These are phyloP conservation scores for Erebia epiphron DNA, from an alignment of 2,888 invertebrate genomes.

Conservation along the genomic window DNA sequence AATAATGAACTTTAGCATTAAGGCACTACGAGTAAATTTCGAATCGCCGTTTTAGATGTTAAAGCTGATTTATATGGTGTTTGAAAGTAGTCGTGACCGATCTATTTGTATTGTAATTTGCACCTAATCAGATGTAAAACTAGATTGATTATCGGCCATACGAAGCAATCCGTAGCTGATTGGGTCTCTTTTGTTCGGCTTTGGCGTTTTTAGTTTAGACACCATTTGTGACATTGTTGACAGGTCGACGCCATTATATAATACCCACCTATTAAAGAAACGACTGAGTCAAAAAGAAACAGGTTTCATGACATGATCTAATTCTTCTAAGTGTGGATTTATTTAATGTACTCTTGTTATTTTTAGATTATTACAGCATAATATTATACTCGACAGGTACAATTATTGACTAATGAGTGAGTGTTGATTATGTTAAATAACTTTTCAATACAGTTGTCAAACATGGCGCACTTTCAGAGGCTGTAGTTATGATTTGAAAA, in stretches of 20 bases:
- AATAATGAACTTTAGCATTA: slow-evolving; percentile 27
- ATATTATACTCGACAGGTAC: neutral
- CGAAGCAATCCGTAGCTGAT: slow-evolving; percentile 56
- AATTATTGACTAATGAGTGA: slow-evolving; percentile 1
- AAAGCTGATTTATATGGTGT: slow-evolving; percentile 20
- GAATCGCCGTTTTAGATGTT: neutral
- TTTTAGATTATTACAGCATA: slow-evolving; percentile 1
- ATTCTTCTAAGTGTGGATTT: slow-evolving; percentile 1
- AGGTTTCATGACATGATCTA: slow-evolving; percentile 15
- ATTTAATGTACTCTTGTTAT: slow-evolving; percentile 4
- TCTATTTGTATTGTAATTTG: slow-evolving; percentile 81
- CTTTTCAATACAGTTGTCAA: no score
- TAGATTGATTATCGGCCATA: slow-evolving; percentile 77
- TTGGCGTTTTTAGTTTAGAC: slow-evolving; percentile 52
- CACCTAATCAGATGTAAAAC: slow-evolving; percentile 80
- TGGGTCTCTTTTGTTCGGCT: slow-evolving; percentile 61
- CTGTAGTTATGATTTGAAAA: no score
- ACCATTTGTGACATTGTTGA: slow-evolving; percentile 60
- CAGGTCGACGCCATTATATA: slow-evolving; percentile 41
- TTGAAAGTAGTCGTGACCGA: slow-evolving; percentile 66
- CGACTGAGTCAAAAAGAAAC: slow-evolving; percentile 23
- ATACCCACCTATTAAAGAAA: slow-evolving; percentile 35
- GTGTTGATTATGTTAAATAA: neutral
- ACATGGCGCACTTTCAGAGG: no score
- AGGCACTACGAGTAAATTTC: slow-evolving; percentile 28